Conservation (phyloP, 2,888 invertebrate genomes). For the Netelia melanura region DNA sequence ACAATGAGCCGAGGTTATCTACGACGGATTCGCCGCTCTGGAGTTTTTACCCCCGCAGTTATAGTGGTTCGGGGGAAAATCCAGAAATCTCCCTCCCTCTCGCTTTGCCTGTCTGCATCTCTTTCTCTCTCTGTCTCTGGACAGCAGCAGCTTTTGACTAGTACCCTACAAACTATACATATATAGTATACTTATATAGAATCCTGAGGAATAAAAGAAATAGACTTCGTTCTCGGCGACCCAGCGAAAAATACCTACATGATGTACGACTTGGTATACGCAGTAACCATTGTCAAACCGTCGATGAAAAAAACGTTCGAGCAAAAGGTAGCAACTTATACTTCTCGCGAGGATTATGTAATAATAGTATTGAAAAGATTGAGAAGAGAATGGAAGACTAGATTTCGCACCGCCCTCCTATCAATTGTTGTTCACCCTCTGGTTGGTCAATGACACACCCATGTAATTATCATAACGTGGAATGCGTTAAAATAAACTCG, state of each 20-base stretch:
- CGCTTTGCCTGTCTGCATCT: neutral
- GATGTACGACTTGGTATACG: constrained; percentile 59
- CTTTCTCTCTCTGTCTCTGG: constrained; percentile 33
- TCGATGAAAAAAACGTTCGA: constrained; percentile 40
- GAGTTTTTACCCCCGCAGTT: constrained; percentile 59
- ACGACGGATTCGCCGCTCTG: constrained; percentile 77
- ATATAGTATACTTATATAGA: constrained; percentile 15
- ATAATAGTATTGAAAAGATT: constrained; percentile 40
- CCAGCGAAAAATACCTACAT: constrained; percentile 54
- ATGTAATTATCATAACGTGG: constrained; percentile 37
- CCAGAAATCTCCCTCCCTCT: constrained; percentile 27
- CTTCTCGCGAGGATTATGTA: constrained; percentile 37
- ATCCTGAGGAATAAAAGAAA: constrained; percentile 56
- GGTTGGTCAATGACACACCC: constrained; percentile 44
- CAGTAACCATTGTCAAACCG: constrained; percentile 43
- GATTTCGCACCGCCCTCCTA: constrained; percentile 35
- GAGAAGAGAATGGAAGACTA: constrained; percentile 16
- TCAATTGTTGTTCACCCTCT: neutral
- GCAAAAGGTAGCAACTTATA: constrained; percentile 42
- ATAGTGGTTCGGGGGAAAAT: constrained; percentile 35
- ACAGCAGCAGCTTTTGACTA: constrained; percentile 19
- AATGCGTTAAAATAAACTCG: constrained; percentile 14
- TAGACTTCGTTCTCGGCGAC: constrained; percentile 50
- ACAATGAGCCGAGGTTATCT: constrained; percentile 82
- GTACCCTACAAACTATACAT: constrained; percentile 14